These are phyloP conservation scores for Sinohyriopsis cumingii DNA, from an alignment of 2,888 invertebrate species.

Conservation along the genomic window DNA sequence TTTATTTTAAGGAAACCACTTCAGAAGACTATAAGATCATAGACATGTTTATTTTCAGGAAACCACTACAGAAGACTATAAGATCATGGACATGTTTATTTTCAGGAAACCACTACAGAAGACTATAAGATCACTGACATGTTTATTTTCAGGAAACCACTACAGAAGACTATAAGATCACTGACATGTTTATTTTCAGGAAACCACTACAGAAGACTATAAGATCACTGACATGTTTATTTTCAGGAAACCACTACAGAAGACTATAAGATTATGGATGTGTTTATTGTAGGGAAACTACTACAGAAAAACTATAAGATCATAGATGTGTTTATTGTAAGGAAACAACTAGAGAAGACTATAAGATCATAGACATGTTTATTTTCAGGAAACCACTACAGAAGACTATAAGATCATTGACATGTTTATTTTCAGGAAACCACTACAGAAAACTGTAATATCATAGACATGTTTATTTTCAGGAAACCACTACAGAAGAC, in stretches of 20 bases:
- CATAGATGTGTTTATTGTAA: neutral
- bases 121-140: neutral
- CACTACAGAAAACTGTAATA: too few species aligned
- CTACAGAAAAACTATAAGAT: too few species aligned
- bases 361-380: neutral
- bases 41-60: too few species aligned
- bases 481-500: neutral
- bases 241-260: constrained; percentile 88
- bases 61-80: too few species aligned
- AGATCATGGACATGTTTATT: too few species aligned
- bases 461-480: too few species aligned
- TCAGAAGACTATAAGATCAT: neutral
- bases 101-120: neutral
- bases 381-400: constrained; percentile 84
- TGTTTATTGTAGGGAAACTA: constrained; percentile 26
- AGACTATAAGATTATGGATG: too few species aligned
- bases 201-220: constrained; percentile 79
- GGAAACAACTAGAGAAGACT: neutral
- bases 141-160: neutral
- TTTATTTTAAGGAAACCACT: too few species aligned
- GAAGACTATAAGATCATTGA: constrained; percentile 94
- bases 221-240: neutral
- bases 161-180: constrained; percentile 89
- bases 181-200: constrained; percentile 84
- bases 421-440: constrained; percentile 26